These are phyloP conservation scores for Patiria pectinifera DNA, from an alignment of 53 echinoderm and acorn worm species.

Conservation along the genomic window DNA sequence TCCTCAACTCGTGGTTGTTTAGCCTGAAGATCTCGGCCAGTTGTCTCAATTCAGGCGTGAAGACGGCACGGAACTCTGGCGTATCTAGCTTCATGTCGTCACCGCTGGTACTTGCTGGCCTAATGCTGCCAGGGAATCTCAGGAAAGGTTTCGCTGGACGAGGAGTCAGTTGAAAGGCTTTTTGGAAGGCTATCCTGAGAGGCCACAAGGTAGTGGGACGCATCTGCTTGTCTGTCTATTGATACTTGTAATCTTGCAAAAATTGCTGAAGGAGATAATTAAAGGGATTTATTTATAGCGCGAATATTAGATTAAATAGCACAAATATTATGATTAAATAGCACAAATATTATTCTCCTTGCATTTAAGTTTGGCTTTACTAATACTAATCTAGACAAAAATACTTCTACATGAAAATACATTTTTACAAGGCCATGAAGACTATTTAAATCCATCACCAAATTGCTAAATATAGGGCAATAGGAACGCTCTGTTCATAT, in stretches of 20 bases:
- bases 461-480: no score
- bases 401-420: background rate
- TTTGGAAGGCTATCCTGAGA: slow-evolving; percentile 7
- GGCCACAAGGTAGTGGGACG: background rate
- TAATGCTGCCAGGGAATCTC: background rate
- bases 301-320: no score
- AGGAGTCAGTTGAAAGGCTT: background rate
- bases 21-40: slow-evolving; percentile 87
- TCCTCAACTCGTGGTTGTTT: slow-evolving; percentile 84
- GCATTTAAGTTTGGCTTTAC: no score
- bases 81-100: slow-evolving; percentile 85
- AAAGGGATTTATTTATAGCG: background rate
- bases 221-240: slow-evolving; percentile 31
- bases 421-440: background rate
- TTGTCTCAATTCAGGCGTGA: slow-evolving; percentile 85
- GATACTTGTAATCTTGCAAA: background rate
- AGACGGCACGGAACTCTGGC: slow-evolving; percentile 83
- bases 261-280: background rate
- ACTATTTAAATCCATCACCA: background rate
- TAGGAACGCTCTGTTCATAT: no score
- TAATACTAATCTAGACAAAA: no score
- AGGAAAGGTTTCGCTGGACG: background rate
- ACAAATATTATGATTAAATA: no score
- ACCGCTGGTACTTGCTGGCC: background rate
- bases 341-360: no score